A percentile compares a stretch with the other conserved stretches of the same genome.
phyloP scores from a whole-genome alignment of 2,888 invertebrate species.

The Tupiocoris notatus region DNA sequence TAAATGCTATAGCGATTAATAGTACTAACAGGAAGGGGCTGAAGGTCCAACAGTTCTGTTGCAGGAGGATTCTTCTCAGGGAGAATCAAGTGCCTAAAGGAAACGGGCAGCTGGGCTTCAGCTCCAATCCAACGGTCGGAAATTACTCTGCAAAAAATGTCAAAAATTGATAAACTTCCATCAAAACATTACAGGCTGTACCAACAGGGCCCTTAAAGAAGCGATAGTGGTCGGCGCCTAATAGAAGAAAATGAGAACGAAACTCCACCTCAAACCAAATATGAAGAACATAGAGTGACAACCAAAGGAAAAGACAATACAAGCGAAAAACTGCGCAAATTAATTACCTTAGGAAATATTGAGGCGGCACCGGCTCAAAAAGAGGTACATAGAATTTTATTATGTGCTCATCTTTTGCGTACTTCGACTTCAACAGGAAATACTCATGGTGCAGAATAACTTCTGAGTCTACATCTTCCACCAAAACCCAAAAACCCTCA shows the following conservation, averaged over 20 bases:
- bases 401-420: slow-evolving; percentile 88
- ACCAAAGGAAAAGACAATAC: too few relatives aligned
- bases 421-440: slow-evolving; percentile 92
- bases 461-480: slow-evolving; percentile 84
- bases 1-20: neutral
- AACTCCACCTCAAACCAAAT: too few relatives aligned
- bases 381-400: slow-evolving; percentile 98
- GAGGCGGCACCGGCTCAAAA: slow-evolving; percentile 96
- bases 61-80: slow-evolving; percentile 98
- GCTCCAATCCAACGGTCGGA: slow-evolving; percentile 92
- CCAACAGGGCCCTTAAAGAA: too few relatives aligned
- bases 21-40: slow-evolving; percentile 75
- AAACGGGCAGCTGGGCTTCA: slow-evolving; percentile 94
- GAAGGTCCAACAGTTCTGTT: slow-evolving; percentile 93
- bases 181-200: too few relatives aligned
- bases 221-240: too few relatives aligned
- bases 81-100: slow-evolving; percentile 92
- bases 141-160: slow-evolving; percentile 63
- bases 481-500: slow-evolving; percentile 85
- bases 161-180: too few relatives aligned
- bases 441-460: slow-evolving; percentile 93
- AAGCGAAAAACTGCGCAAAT: neutral
- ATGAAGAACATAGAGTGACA: too few relatives aligned
- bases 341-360: slow-evolving; percentile 76
- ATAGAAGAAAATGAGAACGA: too few relatives aligned